Conservation (phyloP, 2,888 invertebrate species). For the Fragum whitleyi region DNA sequence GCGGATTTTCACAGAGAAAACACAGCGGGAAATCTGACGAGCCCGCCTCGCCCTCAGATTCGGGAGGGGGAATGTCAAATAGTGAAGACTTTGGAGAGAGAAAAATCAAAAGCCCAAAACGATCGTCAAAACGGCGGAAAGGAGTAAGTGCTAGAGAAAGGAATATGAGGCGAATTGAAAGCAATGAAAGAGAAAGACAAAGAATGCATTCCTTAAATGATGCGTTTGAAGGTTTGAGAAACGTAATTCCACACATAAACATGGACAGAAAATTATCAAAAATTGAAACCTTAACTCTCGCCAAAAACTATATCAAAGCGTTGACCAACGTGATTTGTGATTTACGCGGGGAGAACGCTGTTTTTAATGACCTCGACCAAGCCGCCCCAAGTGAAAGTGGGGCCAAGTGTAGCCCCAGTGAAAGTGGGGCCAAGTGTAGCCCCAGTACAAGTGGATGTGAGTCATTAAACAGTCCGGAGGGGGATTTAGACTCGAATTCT, state of each 20-base stretch:
- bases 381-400: constrained; percentile 20
- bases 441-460: constrained; percentile 60
- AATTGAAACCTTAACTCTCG: constrained; percentile 94
- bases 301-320: constrained; percentile 96
- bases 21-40: constrained; percentile 72
- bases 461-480: constrained; percentile 49
- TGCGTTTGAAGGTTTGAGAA: constrained; percentile 94
- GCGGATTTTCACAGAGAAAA: constrained; percentile 57
- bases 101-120: constrained; percentile 74
- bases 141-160: constrained; percentile 93
- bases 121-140: constrained; percentile 88
- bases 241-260: constrained; percentile 94
- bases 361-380: constrained; percentile 86
- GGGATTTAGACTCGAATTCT: constrained; percentile 62
- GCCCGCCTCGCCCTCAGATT: constrained; percentile 81
- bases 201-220: constrained; percentile 96
- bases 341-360: constrained; percentile 90
- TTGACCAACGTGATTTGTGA: constrained; percentile 94
- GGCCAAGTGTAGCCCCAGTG: constrained; percentile 21
- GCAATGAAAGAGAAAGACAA: constrained; percentile 96
- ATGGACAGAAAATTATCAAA: constrained; percentile 94
- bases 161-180: constrained; percentile 94
- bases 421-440: constrained; percentile 44
- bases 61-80: constrained; percentile 78
- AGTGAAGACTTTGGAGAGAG: constrained; percentile 76